A percentile compares a stretch with the other conserved stretches of the same genome.
Conservation (phyloP, 2,113 vertebrate genomes). For the Zootoca vivipara region DNA sequence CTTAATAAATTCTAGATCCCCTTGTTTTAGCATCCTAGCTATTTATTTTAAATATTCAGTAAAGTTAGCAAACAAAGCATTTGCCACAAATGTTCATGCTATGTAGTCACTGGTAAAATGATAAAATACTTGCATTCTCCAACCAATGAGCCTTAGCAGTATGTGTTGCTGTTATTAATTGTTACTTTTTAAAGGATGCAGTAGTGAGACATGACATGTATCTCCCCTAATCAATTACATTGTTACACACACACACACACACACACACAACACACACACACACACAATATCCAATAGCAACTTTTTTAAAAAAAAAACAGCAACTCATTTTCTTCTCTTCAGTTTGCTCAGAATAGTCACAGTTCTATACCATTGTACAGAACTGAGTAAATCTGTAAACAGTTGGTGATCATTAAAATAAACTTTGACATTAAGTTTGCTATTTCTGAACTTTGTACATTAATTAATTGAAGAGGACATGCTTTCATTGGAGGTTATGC, state of each 20-base stretch:
- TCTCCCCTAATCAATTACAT: slow-evolving; percentile 35
- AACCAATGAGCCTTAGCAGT: slow-evolving; percentile 28
- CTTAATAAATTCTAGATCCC: neutral
- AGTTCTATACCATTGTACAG: no score
- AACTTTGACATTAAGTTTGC: no score
- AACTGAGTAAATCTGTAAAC: no score
- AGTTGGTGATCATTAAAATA: no score
- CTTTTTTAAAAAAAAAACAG: no score
- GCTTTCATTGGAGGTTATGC: no score
- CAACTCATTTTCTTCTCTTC: no score
- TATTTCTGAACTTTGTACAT: no score
- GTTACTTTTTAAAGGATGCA: slow-evolving; percentile 32
- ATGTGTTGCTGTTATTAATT: slow-evolving; percentile 32
- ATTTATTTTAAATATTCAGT: slow-evolving; percentile 16
- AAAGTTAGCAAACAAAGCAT: slow-evolving; percentile 17
- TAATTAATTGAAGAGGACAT: no score
- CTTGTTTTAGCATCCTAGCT: neutral
- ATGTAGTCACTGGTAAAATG: slow-evolving; percentile 6
- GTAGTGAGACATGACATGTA: slow-evolving; percentile 7
- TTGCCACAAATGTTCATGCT: neutral
- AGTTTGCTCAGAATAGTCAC: no score
- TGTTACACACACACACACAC: neutral
- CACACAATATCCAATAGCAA: no score
- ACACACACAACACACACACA: no score
- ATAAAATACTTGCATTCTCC: slow-evolving; percentile 26